Evolutionary conservation across 2,888 invertebrate genomes (phyloP).

Genomic region (Drosophila kuntzei): DNA sequence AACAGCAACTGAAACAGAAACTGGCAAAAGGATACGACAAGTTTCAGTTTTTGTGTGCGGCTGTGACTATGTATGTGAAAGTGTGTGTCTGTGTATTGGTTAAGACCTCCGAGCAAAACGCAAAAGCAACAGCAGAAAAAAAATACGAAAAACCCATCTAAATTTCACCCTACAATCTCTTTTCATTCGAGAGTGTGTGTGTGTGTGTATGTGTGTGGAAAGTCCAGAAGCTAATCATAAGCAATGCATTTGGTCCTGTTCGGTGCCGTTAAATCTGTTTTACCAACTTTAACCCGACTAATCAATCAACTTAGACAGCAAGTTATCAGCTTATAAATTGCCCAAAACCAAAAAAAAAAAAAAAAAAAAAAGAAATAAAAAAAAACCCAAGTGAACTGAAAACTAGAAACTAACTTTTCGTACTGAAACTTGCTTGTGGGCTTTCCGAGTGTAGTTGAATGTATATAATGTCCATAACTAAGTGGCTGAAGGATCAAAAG

Average conservation of each 20-base stretch:
- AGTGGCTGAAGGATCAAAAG: conserved; percentile 9
- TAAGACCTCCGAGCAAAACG: conserved; percentile 34
- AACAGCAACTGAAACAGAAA: conserved; percentile 35
- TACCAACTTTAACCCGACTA: conserved; percentile 49
- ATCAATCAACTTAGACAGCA: conserved; percentile 57
- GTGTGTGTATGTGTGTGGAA: conserved; percentile 9
- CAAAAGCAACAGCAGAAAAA: conserved; percentile 10
- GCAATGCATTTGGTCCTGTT: conserved; percentile 34
- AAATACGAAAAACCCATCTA: conserved; percentile 27
- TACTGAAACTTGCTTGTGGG: conserved; percentile 1
- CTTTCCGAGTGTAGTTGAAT: not conserved
- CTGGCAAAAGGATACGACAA: conserved; percentile 51
- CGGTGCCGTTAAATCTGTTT: conserved; percentile 31
- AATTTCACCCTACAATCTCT: conserved; percentile 20
- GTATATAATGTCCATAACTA: conserved; percentile 4
- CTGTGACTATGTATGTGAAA: not conserved
- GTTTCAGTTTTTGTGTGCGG: conserved; percentile 13
- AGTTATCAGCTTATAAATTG: conserved; percentile 55
- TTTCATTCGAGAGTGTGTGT: not conserved
- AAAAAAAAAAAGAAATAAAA: not conserved
- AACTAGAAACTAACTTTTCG: conserved; percentile 16
- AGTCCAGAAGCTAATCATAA: conserved; percentile 55
- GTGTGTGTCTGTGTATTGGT: conserved; percentile 18
- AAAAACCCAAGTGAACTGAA: not conserved
- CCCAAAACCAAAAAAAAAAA: conserved; percentile 5